Conservation (phyloP, 2,113 vertebrate species). For the Semicossyphus pulcher region DNA sequence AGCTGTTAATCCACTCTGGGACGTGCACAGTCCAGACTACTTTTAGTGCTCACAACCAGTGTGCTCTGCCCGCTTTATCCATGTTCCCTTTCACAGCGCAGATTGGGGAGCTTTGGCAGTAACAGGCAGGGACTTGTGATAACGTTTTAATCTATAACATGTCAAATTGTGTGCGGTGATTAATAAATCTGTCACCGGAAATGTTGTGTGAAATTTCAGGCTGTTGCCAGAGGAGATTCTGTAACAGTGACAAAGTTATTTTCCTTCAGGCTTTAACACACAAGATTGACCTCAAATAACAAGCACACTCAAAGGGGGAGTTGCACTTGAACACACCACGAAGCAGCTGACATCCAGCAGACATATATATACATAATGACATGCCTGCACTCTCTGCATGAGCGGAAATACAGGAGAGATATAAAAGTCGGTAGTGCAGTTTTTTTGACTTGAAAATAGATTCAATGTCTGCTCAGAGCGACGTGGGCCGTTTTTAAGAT, state of each 20-base stretch:
- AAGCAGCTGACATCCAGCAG: background rate
- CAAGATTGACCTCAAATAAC: conserved; percentile 8
- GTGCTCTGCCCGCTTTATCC: conserved; percentile 36
- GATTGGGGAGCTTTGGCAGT: conserved; percentile 29
- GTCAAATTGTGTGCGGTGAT: conserved; percentile 19
- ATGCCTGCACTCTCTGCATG: background rate
- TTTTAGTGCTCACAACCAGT: conserved; percentile 37
- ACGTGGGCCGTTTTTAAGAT: background rate
- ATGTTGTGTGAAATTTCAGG: conserved; percentile 31
- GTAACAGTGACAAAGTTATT: background rate
- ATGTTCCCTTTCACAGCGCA: conserved; percentile 36
- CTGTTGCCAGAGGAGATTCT: conserved; percentile 9
- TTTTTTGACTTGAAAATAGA: background rate
- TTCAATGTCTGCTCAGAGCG: background rate
- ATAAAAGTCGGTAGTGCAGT: no score
- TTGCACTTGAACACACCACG: conserved; percentile 1
- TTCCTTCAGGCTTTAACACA: conserved; percentile 1
- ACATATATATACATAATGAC: background rate
- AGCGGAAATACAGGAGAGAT: background rate
- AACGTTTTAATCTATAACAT: conserved; percentile 40
- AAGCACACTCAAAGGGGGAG: background rate
- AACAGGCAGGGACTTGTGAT: conserved; percentile 43
- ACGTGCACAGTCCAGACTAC: conserved; percentile 44
- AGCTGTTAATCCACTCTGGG: conserved; percentile 71
- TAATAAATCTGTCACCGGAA: conserved; percentile 33